phyloP scores from a whole-genome alignment of 2,888 invertebrate genomes.

The Epinotia bilunana region DNA sequence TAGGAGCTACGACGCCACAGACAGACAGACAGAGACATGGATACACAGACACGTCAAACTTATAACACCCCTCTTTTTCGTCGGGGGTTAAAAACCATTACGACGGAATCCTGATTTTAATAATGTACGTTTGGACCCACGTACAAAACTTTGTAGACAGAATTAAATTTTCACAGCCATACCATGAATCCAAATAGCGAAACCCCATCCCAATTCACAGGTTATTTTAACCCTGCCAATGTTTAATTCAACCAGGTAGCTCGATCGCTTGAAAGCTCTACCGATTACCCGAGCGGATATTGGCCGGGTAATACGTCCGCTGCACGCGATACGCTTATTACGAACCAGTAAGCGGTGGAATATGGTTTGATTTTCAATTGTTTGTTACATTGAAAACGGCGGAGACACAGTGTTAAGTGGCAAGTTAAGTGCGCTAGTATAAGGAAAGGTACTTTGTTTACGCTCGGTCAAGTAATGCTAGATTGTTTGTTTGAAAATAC shows the following conservation, averaged over 20 bases:
- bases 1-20: no score
- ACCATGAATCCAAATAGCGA: neutral
- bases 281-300: slow-evolving; percentile 31
- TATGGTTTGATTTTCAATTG: slow-evolving; percentile 4
- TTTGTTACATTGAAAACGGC: neutral
- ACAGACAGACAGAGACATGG: no score
- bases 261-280: slow-evolving; percentile 12
- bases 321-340: slow-evolving; percentile 21
- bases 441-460: no score
- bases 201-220: neutral
- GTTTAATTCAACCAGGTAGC: neutral
- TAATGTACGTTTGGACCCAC: no score
- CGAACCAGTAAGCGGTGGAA: slow-evolving; percentile 3
- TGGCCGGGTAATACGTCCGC: slow-evolving; percentile 18
- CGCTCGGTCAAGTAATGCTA: no score
- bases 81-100: no score
- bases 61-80: no score
- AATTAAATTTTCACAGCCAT: neutral
- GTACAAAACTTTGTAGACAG: no score
- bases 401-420: neutral
- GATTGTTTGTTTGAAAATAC: no score
- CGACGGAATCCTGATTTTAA: no score
- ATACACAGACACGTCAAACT: no score
- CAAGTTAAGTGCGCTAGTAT: no score
- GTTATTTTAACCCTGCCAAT: slow-evolving; percentile 4